Conservation (phyloP, 1,140 invertebrate genomes). For the Achatina immaculata region DNA sequence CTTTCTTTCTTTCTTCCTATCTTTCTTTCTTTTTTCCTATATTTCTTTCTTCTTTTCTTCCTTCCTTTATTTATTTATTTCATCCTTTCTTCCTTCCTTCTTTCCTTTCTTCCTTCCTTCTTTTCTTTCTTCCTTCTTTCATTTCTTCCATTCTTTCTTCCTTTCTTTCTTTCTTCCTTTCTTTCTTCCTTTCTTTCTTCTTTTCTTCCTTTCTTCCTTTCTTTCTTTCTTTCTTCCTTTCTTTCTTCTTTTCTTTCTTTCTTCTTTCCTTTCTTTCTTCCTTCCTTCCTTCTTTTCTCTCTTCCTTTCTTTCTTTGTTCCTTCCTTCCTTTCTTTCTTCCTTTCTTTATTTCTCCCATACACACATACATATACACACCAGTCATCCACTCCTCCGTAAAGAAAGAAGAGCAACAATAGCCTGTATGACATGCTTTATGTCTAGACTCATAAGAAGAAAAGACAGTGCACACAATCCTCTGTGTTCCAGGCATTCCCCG, state of each 20-base stretch:
- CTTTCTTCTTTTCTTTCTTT: background rate
- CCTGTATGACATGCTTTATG: too few species aligned
- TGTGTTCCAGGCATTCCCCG: too few species aligned
- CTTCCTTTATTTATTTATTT: background rate
- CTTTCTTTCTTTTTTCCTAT: too few species aligned
- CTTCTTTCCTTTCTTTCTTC: too few species aligned
- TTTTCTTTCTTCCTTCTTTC: background rate
- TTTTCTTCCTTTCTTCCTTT: background rate
- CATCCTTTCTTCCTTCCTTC: background rate
- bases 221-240: background rate
- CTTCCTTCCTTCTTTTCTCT: background rate
- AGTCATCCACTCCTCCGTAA: background rate
- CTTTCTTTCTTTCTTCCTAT: background rate
- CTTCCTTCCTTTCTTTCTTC: background rate
- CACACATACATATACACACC: background rate
- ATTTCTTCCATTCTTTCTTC: background rate
- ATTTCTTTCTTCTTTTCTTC: background rate
- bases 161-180: slow-evolving; percentile 11
- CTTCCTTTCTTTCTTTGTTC: background rate
- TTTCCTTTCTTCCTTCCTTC: background rate
- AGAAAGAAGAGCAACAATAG: too few species aligned
- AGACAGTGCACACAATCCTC: too few species aligned
- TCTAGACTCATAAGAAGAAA: too few species aligned
- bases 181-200: background rate
- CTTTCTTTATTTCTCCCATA: background rate